Percentiles rank a stretch among this genome's conserved stretches.
phyloP scores from a whole-genome alignment of 2,797 vertebrate species.

The Capromys pilorides region DNA sequence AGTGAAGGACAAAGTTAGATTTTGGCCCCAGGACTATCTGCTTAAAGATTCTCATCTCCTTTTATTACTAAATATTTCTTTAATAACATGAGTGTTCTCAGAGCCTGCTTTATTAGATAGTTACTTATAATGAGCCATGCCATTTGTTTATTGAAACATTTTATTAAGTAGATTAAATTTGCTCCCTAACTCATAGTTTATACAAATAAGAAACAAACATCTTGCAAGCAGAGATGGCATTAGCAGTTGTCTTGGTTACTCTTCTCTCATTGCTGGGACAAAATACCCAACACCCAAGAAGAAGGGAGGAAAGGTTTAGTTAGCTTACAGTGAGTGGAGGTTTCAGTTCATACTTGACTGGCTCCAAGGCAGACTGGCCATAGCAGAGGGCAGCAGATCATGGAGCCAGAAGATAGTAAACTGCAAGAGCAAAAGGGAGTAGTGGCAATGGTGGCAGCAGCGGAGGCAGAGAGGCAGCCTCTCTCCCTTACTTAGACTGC shows the following conservation, averaged over 20 bases:
- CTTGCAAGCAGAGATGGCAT: background rate
- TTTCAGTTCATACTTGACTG: too few species aligned
- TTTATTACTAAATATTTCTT: background rate
- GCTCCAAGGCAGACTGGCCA: too few species aligned
- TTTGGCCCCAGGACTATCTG: background rate
- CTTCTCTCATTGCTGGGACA: too few species aligned
- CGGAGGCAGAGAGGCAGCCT: too few species aligned
- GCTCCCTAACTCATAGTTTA: conserved; percentile 29
- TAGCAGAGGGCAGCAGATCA: too few species aligned
- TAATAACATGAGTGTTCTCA: conserved; percentile 10
- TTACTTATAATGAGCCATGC: conserved; percentile 4
- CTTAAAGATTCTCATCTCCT: conserved; percentile 28
- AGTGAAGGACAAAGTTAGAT: background rate
- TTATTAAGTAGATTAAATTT: conserved; percentile 44
- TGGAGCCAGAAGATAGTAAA: too few species aligned
- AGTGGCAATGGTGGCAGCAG: too few species aligned
- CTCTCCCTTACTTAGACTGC: too few species aligned
- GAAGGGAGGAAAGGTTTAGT: too few species aligned
- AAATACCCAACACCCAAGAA: too few species aligned
- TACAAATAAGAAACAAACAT: background rate
- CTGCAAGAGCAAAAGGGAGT: too few species aligned
- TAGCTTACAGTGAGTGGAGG: too few species aligned
- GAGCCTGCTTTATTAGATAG: conserved; percentile 12
- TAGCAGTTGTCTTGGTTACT: background rate
- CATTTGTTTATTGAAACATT: conserved; percentile 52